These are phyloP conservation scores for Sparus aurata DNA, from an alignment of 2,797 vertebrate species.

Conservation along the genomic window DNA sequence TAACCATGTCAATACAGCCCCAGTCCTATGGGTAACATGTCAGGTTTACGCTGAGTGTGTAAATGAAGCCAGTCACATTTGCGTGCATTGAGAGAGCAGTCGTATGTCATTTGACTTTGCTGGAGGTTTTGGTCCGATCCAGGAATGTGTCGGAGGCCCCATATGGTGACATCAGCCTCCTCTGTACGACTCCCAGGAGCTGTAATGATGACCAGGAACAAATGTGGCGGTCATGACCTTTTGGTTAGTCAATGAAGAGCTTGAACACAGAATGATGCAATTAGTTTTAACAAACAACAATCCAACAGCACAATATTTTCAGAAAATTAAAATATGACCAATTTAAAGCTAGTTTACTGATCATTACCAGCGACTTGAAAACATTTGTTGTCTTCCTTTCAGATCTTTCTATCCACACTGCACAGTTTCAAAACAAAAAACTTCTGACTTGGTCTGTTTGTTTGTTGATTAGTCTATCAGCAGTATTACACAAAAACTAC, in stretches of 20 bases:
- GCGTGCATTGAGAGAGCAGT: conserved; percentile 49
- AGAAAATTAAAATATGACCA: not conserved
- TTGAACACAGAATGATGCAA: conserved; percentile 36
- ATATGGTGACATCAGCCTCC: conserved; percentile 71
- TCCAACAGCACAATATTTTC: conserved; percentile 4
- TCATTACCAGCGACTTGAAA: conserved; percentile 18
- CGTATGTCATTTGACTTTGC: conserved; percentile 67
- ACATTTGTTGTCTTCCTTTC: not conserved
- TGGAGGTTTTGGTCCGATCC: conserved; percentile 50
- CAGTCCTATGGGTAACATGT: conserved; percentile 50
- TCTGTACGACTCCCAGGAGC: conserved; percentile 59
- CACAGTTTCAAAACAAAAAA: conserved; percentile 8
- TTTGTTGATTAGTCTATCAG: too few relatives aligned
- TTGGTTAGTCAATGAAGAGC: conserved; percentile 20
- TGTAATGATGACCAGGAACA: conserved; percentile 49
- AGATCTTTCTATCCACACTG: not conserved
- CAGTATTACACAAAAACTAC: too few relatives aligned
- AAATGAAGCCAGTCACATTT: conserved; percentile 61
- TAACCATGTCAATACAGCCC: conserved; percentile 22
- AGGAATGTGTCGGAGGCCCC: conserved; percentile 71
- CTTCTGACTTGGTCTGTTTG: not conserved
- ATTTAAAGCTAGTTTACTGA: conserved; percentile 9
- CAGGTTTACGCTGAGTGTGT: conserved; percentile 56
- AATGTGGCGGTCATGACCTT: conserved; percentile 56
- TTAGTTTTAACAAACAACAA: conserved; percentile 28